These are phyloP conservation scores for Aulostomus chinensis DNA, from an alignment of 2,797 vertebrate species.

Conservation along the genomic window DNA sequence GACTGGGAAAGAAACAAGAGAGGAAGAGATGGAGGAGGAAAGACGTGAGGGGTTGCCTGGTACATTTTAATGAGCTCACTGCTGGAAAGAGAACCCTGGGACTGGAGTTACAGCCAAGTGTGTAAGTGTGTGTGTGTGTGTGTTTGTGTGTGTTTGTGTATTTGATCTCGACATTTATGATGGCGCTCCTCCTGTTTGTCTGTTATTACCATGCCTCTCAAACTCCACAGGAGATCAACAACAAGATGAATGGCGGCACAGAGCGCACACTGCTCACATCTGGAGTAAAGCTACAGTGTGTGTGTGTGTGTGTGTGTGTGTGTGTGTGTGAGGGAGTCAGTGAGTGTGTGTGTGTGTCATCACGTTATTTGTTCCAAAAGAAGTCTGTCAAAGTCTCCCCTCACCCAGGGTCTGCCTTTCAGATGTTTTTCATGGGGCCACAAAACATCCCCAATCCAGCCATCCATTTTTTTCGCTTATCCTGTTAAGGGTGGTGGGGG, in stretches of 20 bases:
- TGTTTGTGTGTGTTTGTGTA: conserved; percentile 29
- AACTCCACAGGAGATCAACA: conserved; percentile 55
- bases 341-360: conserved; percentile 9
- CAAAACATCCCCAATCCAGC: no score
- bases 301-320: not conserved
- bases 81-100: conserved; percentile 55
- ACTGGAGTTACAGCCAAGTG: conserved; percentile 52
- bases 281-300: conserved; percentile 46
- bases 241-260: conserved; percentile 27
- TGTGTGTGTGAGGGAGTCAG: no score
- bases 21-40: conserved; percentile 44
- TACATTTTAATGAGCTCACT: conserved; percentile 79
- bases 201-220: conserved; percentile 50
- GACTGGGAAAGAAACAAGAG: conserved; percentile 22
- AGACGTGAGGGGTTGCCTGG: conserved; percentile 54
- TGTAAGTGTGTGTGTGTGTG: conserved; percentile 32
- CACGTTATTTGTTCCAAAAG: conserved; percentile 1
- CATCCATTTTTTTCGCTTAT: no score
- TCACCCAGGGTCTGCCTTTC: no score
- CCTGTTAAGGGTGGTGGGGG: no score
- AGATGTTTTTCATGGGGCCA: no score
- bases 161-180: conserved; percentile 64
- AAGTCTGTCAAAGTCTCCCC: not conserved
- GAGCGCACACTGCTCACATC: conserved; percentile 46
- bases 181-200: conserved; percentile 66